Percentiles rank a stretch among this genome's conserved stretches.
phyloP scores from a whole-genome alignment of 2,888 invertebrate species.

The Eledone cirrhosa region DNA sequence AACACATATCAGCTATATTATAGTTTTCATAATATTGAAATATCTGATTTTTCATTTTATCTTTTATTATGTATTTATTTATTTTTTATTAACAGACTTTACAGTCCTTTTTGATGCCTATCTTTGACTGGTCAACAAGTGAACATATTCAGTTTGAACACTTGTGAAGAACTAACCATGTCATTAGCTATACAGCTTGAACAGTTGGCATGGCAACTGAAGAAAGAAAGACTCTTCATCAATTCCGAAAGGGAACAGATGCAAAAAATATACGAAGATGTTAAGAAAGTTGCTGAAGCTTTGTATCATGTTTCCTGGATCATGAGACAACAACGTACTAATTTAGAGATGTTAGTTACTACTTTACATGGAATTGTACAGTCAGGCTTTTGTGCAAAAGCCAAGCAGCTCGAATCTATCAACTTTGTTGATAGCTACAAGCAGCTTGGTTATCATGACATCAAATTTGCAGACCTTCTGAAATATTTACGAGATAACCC shows the following conservation, averaged over 20 bases:
- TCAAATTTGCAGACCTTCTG: constrained; percentile 77
- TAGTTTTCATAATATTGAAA: too few species aligned
- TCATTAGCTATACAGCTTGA: constrained; percentile 67
- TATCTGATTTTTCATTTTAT: too few species aligned
- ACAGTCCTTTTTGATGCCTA: too few species aligned
- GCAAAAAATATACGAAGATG: constrained; percentile 65
- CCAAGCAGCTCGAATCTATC: constrained; percentile 70
- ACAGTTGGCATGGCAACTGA: constrained; percentile 76
- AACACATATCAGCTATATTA: too few species aligned
- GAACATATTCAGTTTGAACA: too few species aligned
- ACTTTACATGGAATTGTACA: constrained; percentile 81
- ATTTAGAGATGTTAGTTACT: constrained; percentile 76
- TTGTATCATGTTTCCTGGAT: constrained; percentile 84
- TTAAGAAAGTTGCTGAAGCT: constrained; percentile 70
- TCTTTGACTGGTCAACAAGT: too few species aligned
- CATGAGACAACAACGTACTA: constrained; percentile 78
- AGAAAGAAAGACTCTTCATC: constrained; percentile 87
- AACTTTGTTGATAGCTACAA: constrained; percentile 72
- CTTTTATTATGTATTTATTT: too few species aligned
- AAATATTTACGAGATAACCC: constrained; percentile 77
- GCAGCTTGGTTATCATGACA: constrained; percentile 81
- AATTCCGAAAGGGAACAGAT: constrained; percentile 82
- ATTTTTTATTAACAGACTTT: too few species aligned
- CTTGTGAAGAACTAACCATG: constrained; percentile 29
- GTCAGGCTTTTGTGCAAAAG: constrained; percentile 72